A percentile compares a stretch with the other conserved stretches of the same genome.
Evolutionary conservation across 2,888 invertebrate species (phyloP).

Genomic region (Autographa pulchrina): DNA sequence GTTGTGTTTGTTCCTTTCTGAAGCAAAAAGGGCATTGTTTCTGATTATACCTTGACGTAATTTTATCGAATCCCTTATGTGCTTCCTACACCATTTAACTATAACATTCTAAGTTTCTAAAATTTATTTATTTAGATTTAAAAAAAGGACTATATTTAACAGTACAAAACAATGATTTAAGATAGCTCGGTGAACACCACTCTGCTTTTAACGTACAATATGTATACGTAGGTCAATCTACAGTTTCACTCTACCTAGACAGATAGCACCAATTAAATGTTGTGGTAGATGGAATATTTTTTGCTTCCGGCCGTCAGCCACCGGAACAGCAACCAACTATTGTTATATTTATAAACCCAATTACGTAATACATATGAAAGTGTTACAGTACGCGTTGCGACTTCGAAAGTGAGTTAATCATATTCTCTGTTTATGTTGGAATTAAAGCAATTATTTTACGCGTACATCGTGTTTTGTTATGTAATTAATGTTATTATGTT

Average conservation of each 20-base stretch:
- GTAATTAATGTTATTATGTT: conserved; percentile 52
- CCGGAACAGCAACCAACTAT: conserved; percentile 68
- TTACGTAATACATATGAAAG: conserved; percentile 78
- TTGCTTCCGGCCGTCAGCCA: conserved; percentile 66
- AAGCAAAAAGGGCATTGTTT: no score
- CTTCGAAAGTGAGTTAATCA: conserved; percentile 84
- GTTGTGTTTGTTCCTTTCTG: background rate
- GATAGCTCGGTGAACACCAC: background rate
- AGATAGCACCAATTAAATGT: conserved; percentile 39
- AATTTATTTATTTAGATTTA: no score
- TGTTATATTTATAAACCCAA: conserved; percentile 64
- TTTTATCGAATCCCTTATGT: no score
- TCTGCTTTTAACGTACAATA: background rate
- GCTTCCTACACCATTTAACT: no score
- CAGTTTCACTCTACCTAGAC: conserved; percentile 23
- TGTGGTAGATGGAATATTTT: conserved; percentile 53
- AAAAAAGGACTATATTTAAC: no score
- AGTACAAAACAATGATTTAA: no score
- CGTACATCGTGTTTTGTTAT: conserved; percentile 47
- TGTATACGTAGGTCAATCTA: background rate
- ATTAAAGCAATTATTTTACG: conserved; percentile 57
- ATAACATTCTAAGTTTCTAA: no score
- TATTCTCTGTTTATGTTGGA: conserved; percentile 63
- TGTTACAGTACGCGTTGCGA: conserved; percentile 74
- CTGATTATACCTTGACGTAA: no score